phyloP scores from a whole-genome alignment of 2,113 vertebrate genomes.

The Urocolius indicus region DNA sequence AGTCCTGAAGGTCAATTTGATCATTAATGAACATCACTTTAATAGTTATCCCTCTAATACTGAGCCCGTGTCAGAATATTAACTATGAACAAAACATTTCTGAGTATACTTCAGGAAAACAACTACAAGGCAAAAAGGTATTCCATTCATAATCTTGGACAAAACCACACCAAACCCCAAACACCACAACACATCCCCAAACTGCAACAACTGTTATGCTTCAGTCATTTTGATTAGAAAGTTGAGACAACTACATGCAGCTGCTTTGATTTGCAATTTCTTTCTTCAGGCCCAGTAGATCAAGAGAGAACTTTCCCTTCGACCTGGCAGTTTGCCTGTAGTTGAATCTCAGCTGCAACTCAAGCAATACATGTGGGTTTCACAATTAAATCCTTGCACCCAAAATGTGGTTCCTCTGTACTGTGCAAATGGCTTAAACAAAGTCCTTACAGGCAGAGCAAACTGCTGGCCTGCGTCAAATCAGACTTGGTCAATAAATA shows the following conservation, averaged over 20 bases:
- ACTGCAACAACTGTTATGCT: background rate
- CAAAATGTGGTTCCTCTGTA: background rate
- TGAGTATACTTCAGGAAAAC: background rate
- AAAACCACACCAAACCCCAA: background rate
- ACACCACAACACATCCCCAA: background rate
- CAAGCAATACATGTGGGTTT: background rate
- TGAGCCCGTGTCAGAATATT: background rate
- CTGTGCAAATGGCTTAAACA: background rate
- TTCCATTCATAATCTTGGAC: background rate
- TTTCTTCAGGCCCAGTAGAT: background rate
- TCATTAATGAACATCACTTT: background rate
- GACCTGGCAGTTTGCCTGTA: background rate
- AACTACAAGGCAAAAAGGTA: background rate
- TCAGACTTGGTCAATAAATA: background rate
- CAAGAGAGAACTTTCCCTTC: background rate
- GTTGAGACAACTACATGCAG: background rate
- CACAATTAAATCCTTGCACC: background rate
- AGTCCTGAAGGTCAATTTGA: background rate
- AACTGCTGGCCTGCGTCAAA: background rate
- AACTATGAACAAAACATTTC: background rate
- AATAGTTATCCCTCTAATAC: background rate
- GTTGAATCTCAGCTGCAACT: background rate
- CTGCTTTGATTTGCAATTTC: background rate
- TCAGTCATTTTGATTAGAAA: background rate
- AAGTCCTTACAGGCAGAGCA: fast-evolving